Percentiles rank a stretch among this genome's conserved stretches.
These are phyloP conservation scores for Scaptomyza cyrtandrae DNA, from an alignment of 2,888 invertebrate species.

Conservation along the genomic window DNA sequence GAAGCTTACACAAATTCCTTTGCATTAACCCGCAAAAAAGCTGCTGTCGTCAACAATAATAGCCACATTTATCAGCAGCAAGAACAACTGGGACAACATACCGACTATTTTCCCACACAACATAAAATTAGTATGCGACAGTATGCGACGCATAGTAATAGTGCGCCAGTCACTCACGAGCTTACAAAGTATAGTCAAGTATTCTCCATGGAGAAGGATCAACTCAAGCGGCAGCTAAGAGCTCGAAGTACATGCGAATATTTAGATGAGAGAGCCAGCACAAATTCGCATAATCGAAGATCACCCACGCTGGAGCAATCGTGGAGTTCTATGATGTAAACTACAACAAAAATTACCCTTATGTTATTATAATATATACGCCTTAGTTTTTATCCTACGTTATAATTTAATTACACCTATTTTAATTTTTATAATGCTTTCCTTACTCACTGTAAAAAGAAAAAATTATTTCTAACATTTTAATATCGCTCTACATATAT, in stretches of 20 bases:
- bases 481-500: not conserved
- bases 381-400: not conserved
- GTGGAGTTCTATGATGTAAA: constrained; percentile 69
- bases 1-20: constrained; percentile 33
- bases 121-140: constrained; percentile 31
- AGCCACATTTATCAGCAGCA: constrained; percentile 44
- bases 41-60: constrained; percentile 39
- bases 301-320: constrained; percentile 42
- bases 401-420: not conserved
- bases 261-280: constrained; percentile 46
- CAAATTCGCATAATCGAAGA: constrained; percentile 37
- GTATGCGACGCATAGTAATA: constrained; percentile 25
- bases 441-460: not conserved
- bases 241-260: constrained; percentile 39
- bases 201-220: constrained; percentile 44
- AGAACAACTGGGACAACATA: constrained; percentile 20
- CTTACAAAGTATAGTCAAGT: constrained; percentile 25
- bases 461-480: not conserved
- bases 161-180: constrained; percentile 28
- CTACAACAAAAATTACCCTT: not conserved
- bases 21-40: constrained; percentile 23
- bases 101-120: constrained; percentile 47
- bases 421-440: not conserved
- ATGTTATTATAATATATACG: not conserved
- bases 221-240: constrained; percentile 52